Evolutionary conservation across 1,140 invertebrate species (phyloP).

Genomic region (Drosophila gunungcola): DNA sequence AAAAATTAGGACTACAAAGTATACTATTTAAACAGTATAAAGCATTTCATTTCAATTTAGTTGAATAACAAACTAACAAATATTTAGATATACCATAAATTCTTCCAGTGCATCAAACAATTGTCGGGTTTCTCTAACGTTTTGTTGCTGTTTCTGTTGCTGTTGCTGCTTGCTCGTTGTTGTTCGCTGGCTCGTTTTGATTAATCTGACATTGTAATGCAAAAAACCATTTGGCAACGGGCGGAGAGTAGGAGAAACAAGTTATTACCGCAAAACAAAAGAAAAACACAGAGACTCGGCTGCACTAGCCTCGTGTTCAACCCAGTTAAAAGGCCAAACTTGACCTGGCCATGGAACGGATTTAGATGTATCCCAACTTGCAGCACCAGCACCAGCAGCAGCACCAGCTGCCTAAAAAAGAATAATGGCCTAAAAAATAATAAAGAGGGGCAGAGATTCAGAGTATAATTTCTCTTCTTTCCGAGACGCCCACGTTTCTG

Average conservation of each 20-base stretch:
- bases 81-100: background rate
- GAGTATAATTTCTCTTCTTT: conserved; percentile 47
- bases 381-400: conserved; percentile 16
- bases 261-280: conserved; percentile 53
- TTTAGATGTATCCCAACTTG: conserved; percentile 65
- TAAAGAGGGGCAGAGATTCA: conserved; percentile 21
- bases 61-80: too few species aligned
- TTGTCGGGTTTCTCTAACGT: conserved; percentile 80
- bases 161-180: conserved; percentile 34
- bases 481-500: conserved; percentile 58
- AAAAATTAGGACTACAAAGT: too few species aligned
- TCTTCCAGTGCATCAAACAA: conserved; percentile 57
- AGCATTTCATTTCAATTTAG: too few species aligned
- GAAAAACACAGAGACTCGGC: conserved; percentile 4
- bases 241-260: conserved; percentile 46
- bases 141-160: conserved; percentile 26
- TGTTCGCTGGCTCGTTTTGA: conserved; percentile 75
- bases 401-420: conserved; percentile 54
- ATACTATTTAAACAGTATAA: too few species aligned
- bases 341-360: conserved; percentile 74
- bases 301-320: conserved; percentile 67
- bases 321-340: conserved; percentile 78
- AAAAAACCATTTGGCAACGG: conserved; percentile 78
- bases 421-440: conserved; percentile 56
- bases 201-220: conserved; percentile 84